Evolutionary conservation across 2,113 vertebrate genomes (phyloP), one percentile per base, ranked within the genome.

Genomic region (Salvelinus namaycush): DNA sequence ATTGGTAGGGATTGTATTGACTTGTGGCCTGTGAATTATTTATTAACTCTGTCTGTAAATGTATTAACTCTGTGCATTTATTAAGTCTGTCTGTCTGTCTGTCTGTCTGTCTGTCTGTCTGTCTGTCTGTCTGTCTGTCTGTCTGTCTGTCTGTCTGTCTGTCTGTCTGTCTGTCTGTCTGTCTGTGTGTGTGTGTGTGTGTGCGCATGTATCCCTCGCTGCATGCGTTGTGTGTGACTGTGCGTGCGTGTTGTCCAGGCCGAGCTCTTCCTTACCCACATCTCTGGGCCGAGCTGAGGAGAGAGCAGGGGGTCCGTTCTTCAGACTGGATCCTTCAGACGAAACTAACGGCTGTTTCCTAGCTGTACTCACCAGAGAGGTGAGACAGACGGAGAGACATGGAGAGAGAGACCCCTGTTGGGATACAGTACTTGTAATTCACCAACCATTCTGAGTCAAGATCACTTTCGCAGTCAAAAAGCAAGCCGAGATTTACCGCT

Each of bases 291-390:
- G 74, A 18, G 62, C 80, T 0, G 70, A 73, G 20, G 66, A 44
- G 60, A 60, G 76, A 73, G 87, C 85, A 24, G 74, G 83, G 60
- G 84, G 93, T 7, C 81, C 70, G 0, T 96, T 95, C 88, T 97
- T 98, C 84, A 94, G 83, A 80, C 48, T 94, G 62, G 93, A 97
- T 75, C 93, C 93, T 39, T 96, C 96, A 0, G 92, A 95, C 74
- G 76, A 87, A 75, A 94, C 88, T 83, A 97, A 97, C 51, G 93
- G 95, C 76, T 98, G 95, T 83, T 99, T 98, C 84, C 65, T 98
- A 78, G 96, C 97, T 48, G 72, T 97, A 88, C 84, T 98, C 78
- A 89, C 78, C 75, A 94, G 93, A 90, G 91, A 96, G 94, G 96
- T 97, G 26, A 54, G 2, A 5, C 20, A 60, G 39, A 39, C 51